phyloP scores from a whole-genome alignment of 2,888 invertebrate genomes.

The Miltochrista miniata region DNA sequence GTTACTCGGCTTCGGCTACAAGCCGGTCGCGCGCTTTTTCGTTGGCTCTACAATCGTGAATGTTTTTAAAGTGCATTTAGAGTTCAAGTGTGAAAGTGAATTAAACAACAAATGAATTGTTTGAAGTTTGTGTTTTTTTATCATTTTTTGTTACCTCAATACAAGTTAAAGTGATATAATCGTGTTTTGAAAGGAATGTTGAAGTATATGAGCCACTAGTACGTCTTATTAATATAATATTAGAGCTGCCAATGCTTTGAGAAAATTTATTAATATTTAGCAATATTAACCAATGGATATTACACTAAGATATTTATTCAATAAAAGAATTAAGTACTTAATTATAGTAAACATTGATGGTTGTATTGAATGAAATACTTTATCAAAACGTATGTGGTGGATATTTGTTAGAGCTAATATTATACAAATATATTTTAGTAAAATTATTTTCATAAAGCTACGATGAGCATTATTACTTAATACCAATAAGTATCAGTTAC shows the following conservation, averaged over 20 bases:
- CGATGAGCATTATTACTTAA: conserved; percentile 20
- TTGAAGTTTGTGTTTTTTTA: conserved; percentile 31
- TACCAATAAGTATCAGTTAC: conserved; percentile 15
- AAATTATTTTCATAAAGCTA: too few species aligned
- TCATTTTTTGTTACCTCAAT: conserved; percentile 27
- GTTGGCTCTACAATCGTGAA: conserved; percentile 38
- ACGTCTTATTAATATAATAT: conserved; percentile 4
- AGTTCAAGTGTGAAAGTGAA: conserved; percentile 52
- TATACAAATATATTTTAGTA: too few species aligned
- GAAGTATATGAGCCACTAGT: conserved; percentile 40
- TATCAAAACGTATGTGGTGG: too few species aligned
- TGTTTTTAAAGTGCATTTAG: conserved; percentile 41
- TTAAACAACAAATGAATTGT: conserved; percentile 31
- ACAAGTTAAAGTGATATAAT: conserved; percentile 40
- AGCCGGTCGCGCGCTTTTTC: conserved; percentile 58
- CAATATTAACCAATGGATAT: background rate
- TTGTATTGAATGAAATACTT: too few species aligned
- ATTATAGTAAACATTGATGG: too few species aligned
- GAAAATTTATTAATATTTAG: conserved; percentile 7
- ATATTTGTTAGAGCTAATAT: too few species aligned
- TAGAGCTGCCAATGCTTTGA: conserved; percentile 10
- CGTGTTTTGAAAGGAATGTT: conserved; percentile 46
- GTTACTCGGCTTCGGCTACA: conserved; percentile 60
- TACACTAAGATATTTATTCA: background rate
- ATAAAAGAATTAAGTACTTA: too few species aligned